Evolutionary conservation across 1,140 invertebrate genomes (phyloP).

Genomic region (Zaprionus vittiger): DNA sequence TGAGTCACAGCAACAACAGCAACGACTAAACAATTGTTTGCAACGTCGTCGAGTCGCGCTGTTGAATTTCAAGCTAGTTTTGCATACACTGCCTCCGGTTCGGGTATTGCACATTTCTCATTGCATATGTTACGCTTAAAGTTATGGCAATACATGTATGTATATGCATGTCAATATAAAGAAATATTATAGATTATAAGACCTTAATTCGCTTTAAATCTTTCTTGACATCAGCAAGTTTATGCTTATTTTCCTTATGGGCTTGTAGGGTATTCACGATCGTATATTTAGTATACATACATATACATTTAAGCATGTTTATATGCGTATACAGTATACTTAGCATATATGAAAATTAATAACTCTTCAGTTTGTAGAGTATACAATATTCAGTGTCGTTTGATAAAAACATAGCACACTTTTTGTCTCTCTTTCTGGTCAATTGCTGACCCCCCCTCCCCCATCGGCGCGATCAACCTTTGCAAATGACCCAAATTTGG

Average conservation of each 20-base stretch:
- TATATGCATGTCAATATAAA: not conserved
- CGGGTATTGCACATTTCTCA: not conserved
- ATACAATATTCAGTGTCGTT: not conserved
- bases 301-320: too few species aligned
- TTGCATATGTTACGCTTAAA: not conserved
- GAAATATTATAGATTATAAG: too few species aligned
- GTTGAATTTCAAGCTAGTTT: slow-evolving; percentile 24
- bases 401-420: not conserved
- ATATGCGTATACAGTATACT: not conserved
- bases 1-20: slow-evolving; percentile 43
- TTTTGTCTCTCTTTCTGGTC: slow-evolving; percentile 38
- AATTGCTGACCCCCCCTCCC: slow-evolving; percentile 20
- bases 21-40: slow-evolving; percentile 42
- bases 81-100: not conserved
- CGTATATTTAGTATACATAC: too few species aligned
- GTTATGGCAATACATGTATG: not conserved
- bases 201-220: too few species aligned
- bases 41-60: slow-evolving; percentile 35
- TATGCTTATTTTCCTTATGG: too few species aligned
- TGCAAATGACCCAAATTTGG: slow-evolving; percentile 66
- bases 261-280: too few species aligned
- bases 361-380: not conserved
- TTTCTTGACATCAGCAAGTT: too few species aligned
- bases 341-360: too few species aligned
- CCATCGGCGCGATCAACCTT: slow-evolving; percentile 56